Conservation (phyloP, 1,140 invertebrate genomes). For the Drosophila tsacasi region DNA sequence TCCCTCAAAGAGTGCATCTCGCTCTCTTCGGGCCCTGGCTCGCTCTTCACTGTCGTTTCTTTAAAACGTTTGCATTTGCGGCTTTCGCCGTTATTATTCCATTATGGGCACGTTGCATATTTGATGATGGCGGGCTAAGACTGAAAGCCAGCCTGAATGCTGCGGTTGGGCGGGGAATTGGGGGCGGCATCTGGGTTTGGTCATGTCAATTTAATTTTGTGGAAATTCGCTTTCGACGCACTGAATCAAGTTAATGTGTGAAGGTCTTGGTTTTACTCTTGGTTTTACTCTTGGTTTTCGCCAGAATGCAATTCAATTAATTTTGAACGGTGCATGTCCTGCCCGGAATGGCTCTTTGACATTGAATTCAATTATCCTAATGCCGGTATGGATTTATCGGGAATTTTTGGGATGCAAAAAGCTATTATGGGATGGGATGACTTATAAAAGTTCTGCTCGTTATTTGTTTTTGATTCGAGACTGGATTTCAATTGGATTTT, state of each 20-base stretch:
- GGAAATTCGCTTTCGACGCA: slow-evolving; percentile 48
- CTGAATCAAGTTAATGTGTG: slow-evolving; percentile 45
- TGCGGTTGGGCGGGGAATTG: slow-evolving; percentile 16
- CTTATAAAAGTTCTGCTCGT: neutral
- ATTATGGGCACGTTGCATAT: slow-evolving; percentile 67
- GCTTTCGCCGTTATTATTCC: slow-evolving; percentile 66
- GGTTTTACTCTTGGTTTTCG: slow-evolving; percentile 27
- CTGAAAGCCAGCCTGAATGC: slow-evolving; percentile 7
- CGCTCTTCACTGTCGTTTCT: slow-evolving; percentile 4
- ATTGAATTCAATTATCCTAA: slow-evolving; percentile 36
- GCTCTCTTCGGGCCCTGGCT: slow-evolving; percentile 7
- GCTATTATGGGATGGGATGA: neutral
- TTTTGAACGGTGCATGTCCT: slow-evolving; percentile 29
- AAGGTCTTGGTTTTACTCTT: slow-evolving; percentile 35
- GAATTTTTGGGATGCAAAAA: neutral
- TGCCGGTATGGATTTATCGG: slow-evolving; percentile 5
- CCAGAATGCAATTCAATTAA: slow-evolving; percentile 60
- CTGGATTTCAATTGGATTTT: neutral
- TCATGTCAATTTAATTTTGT: slow-evolving; percentile 46
- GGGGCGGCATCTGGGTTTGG: slow-evolving; percentile 7
- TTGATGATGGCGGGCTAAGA: slow-evolving; percentile 17
- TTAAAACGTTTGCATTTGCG: slow-evolving; percentile 58
- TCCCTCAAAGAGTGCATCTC: slow-evolving; percentile 14
- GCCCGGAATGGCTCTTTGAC: slow-evolving; percentile 6
- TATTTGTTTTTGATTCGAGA: neutral